Base-by-base conservation (phyloP, 2,113 vertebrate genomes). In the Corydoras sp. region DNA sequence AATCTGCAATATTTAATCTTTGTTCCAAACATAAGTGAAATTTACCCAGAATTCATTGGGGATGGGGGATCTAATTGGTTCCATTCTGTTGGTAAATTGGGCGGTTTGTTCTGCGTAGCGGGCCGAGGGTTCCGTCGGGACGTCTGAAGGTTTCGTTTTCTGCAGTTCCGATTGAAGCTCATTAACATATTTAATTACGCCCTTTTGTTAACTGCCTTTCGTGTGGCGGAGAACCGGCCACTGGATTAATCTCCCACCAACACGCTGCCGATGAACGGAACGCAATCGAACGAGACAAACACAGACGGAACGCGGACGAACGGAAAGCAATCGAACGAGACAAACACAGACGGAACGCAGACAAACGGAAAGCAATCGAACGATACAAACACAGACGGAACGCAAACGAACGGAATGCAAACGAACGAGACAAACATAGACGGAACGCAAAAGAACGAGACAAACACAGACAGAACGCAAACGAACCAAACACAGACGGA, bases 131-230 rank as follows among this genome's bases (percentile, higher is more conserved):
- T 72, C 66, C 70, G 49, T 54, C 18, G 73, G 77, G 79, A 72
- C 69, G 76, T 60, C 69, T 59, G 69, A 80, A 72, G 73, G 72
- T 80, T 69, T 30, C 58, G 58, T 62, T 51, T 61, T 54, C 13
- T 61, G 43, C 62, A 77, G 86, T 90, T 86, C 76, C 61, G 81
- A 79, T 82, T 87, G 81, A 77, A 81, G 79, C 85, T 85, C 73
- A 89, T 89, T 89, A 88, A 84, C 86, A 88, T 86, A 87, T 84
- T 87, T 89, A 87, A 90, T 90, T 87, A 88, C 84, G 82, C 77
- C 4, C 74, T 81, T 83, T 89, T 85, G 88, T 89, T 87, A 87
- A 84, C 84, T 69, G 58, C 76, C 81, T 75, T 81, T 79, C 35
- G 56, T 61, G 64, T 35, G 82, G 77, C 82, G 73, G 81, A 81